Evolutionary conservation across 2,113 vertebrate species (phyloP).

Genomic region (Tragulus kanchil): DNA sequence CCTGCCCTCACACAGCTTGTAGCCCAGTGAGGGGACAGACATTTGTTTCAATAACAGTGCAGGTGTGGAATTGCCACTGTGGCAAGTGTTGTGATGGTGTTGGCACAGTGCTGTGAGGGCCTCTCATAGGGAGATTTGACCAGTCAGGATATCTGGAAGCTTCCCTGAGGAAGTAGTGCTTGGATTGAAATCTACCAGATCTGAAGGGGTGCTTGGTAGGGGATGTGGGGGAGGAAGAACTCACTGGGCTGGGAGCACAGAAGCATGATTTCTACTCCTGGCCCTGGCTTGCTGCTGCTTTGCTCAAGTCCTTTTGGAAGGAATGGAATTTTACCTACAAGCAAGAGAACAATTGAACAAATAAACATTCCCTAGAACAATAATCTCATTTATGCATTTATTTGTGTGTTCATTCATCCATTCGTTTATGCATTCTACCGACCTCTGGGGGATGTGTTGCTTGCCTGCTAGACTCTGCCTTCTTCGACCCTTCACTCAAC

Average conservation of each 20-base stretch:
- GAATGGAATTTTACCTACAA: background rate
- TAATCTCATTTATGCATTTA: conserved; percentile 10
- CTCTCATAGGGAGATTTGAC: background rate
- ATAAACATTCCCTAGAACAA: background rate
- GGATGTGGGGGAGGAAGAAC: background rate
- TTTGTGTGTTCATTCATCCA: background rate
- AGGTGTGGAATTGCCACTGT: background rate
- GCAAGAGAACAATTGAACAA: conserved; percentile 21
- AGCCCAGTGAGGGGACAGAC: background rate
- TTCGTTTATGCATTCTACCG: background rate
- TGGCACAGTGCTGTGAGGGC: background rate
- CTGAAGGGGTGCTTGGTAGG: background rate
- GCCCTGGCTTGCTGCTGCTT: background rate
- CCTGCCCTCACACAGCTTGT: background rate
- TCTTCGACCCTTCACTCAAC: background rate
- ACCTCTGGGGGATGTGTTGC: background rate
- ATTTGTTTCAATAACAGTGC: background rate
- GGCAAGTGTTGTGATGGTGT: background rate
- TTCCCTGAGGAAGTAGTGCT: background rate
- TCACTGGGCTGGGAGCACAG: background rate
- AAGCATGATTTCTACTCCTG: background rate
- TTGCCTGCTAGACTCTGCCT: background rate
- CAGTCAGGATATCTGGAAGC: background rate
- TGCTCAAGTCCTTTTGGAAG: conserved; percentile 6
- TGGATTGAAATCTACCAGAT: background rate